These are phyloP conservation scores for Tubulanus polymorphus DNA, from an alignment of 2,888 invertebrate genomes.

Conservation along the genomic window DNA sequence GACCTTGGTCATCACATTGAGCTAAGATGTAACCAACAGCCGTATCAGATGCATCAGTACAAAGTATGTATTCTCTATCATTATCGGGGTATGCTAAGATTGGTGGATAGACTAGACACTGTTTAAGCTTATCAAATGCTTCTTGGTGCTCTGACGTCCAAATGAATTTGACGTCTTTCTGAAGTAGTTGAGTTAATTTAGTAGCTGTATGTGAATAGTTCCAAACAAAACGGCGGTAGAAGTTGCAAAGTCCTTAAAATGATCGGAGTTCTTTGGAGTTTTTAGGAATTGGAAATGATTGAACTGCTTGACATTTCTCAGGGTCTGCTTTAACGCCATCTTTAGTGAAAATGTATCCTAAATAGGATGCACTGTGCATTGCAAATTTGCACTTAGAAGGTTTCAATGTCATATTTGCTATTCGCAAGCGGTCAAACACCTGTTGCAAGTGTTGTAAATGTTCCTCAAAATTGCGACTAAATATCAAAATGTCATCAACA, in stretches of 20 bases:
- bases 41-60: too few relatives aligned
- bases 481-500: too few relatives aligned
- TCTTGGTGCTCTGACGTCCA: slow-evolving; percentile 34
- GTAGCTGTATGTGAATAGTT: slow-evolving; percentile 26
- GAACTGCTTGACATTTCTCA: slow-evolving; percentile 12
- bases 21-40: too few relatives aligned
- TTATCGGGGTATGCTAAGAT: slow-evolving; percentile 23
- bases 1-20: too few relatives aligned
- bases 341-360: too few relatives aligned
- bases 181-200: slow-evolving; percentile 36
- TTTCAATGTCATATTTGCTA: slow-evolving; percentile 2
- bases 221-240: too few relatives aligned
- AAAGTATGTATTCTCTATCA: too few relatives aligned
- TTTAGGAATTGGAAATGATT: slow-evolving; percentile 18
- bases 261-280: slow-evolving; percentile 31
- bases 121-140: slow-evolving; percentile 39
- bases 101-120: slow-evolving; percentile 19
- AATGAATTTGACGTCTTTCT: slow-evolving; percentile 26
- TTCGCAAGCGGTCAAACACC: background rate
- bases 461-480: background rate
- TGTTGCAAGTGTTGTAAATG: background rate
- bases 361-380: slow-evolving; percentile 4
- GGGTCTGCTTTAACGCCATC: slow-evolving; percentile 9
- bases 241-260: slow-evolving; percentile 48
- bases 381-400: slow-evolving; percentile 3